These are phyloP conservation scores for Lepisosteus osseus DNA, from an alignment of 2,113 vertebrate species.

Conservation along the genomic window DNA sequence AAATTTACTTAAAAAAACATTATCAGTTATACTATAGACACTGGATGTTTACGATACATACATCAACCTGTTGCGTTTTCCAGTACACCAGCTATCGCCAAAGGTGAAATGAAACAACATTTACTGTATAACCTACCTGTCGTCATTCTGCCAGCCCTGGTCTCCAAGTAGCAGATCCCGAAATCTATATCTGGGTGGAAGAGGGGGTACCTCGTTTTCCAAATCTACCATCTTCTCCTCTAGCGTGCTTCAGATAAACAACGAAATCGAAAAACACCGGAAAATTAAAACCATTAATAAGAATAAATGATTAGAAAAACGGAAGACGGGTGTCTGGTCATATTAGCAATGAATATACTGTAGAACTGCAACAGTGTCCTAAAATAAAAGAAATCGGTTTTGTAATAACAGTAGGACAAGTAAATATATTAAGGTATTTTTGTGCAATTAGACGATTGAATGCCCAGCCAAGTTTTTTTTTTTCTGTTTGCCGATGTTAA, in stretches of 20 bases:
- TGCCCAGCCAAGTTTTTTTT: too few relatives aligned
- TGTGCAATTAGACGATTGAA: too few relatives aligned
- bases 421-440: too few relatives aligned
- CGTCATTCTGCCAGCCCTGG: constrained; percentile 72
- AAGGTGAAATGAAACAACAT: not conserved
- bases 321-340: not conserved
- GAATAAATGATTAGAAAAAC: not conserved
- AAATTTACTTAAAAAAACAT: too few relatives aligned
- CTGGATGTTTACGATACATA: too few relatives aligned
- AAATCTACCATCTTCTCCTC: constrained; percentile 65
- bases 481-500: too few relatives aligned
- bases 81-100: not conserved
- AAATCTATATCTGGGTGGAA: constrained; percentile 73
- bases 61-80: not conserved
- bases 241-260: not conserved
- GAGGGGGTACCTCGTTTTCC: constrained; percentile 73
- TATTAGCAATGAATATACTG: not conserved
- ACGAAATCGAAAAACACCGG: not conserved
- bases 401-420: not conserved
- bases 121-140: constrained; percentile 59
- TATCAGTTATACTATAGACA: too few relatives aligned
- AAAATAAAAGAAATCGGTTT: not conserved
- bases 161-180: constrained; percentile 74
- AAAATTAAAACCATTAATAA: not conserved
- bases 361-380: too few relatives aligned